Conservation (phyloP, 2,797 vertebrate species). For the Pseudochirops cupreus region DNA sequence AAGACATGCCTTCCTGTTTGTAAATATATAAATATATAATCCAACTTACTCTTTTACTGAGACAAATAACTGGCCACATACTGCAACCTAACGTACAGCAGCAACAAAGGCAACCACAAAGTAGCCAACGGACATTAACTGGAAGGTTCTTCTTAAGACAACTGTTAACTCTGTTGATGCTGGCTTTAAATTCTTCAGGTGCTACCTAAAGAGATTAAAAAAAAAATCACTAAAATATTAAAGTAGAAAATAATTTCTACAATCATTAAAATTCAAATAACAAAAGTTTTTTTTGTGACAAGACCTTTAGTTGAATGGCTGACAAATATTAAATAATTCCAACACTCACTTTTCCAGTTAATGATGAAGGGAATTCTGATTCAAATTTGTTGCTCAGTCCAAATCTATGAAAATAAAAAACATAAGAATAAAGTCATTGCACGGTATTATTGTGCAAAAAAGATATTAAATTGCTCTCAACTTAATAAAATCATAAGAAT, state of each 20-base stretch:
- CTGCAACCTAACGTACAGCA: slow-evolving; percentile 99
- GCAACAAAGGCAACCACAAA: slow-evolving; percentile 99
- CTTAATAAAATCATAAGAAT: slow-evolving; percentile 22
- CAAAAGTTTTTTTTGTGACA: slow-evolving; percentile 49
- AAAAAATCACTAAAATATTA: slow-evolving; percentile 55
- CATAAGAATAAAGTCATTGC: slow-evolving; percentile 57
- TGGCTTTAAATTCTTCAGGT: slow-evolving; percentile 99
- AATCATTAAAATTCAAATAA: slow-evolving; percentile 36
- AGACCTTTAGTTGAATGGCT: slow-evolving; percentile 56
- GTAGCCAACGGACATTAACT: slow-evolving; percentile 97
- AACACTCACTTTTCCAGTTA: slow-evolving; percentile 96
- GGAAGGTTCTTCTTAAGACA: slow-evolving; percentile 98
- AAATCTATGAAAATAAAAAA: slow-evolving; percentile 89
- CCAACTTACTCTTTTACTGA: slow-evolving; percentile 97
- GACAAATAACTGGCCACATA: slow-evolving; percentile 99
- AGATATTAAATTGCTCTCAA: slow-evolving; percentile 20
- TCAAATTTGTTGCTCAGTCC: slow-evolving; percentile 99
- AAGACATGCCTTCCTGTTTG: slow-evolving; percentile 41
- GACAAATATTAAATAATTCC: slow-evolving; percentile 35
- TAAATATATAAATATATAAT: slow-evolving; percentile 65
- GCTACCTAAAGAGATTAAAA: slow-evolving; percentile 90
- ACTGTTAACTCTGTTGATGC: slow-evolving; percentile 96
- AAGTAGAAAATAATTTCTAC: slow-evolving; percentile 44
- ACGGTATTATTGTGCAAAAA: not conserved
- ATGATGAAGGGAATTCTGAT: slow-evolving; percentile 97